These are phyloP conservation scores for Procavia capensis DNA, from an alignment of 2,113 vertebrate genomes.

Conservation along the genomic window DNA sequence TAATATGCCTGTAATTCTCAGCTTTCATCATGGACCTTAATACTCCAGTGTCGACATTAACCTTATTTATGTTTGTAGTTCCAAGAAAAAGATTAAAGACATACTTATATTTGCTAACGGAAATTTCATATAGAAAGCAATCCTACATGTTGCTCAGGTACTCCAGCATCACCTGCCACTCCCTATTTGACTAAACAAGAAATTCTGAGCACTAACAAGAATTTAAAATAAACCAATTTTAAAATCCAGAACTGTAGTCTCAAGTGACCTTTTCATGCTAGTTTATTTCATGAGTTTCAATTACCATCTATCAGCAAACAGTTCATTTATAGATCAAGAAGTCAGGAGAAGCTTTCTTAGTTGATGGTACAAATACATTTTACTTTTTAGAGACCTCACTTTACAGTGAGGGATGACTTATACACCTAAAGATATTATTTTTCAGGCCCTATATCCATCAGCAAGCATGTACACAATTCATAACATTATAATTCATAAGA, in stretches of 20 bases:
- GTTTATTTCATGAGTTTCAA: background rate
- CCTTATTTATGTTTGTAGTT: background rate
- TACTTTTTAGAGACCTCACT: background rate
- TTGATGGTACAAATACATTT: background rate
- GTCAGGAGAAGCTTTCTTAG: background rate
- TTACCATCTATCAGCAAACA: background rate
- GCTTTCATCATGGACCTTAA: background rate
- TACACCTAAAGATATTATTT: background rate
- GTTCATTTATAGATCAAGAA: background rate
- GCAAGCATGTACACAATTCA: background rate
- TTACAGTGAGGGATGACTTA: background rate
- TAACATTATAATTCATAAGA: background rate
- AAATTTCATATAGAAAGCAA: background rate
- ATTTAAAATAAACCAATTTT: constrained; percentile 15
- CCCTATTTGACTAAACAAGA: background rate
- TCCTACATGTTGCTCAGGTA: background rate
- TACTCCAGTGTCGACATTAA: background rate
- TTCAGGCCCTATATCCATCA: background rate
- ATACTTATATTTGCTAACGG: constrained; percentile 13
- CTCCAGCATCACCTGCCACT: background rate
- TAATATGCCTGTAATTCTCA: background rate
- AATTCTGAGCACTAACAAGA: background rate
- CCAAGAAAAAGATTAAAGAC: constrained; percentile 3
- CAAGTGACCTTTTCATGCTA: background rate
- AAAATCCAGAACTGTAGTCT: background rate